Conservation (phyloP, 2,888 invertebrate genomes). For the Morpho helenor region DNA sequence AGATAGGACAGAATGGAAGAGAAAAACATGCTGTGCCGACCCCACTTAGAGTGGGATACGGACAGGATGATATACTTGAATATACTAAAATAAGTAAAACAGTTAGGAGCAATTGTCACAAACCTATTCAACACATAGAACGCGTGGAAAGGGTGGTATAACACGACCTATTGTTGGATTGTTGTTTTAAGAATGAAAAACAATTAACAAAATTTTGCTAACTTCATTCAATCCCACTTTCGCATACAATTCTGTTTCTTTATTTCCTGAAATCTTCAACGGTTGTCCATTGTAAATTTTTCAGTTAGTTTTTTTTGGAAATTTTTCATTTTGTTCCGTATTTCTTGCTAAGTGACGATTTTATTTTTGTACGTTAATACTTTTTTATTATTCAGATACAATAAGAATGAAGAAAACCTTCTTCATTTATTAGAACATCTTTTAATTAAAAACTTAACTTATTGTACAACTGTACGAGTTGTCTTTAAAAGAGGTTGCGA, state of each 20-base stretch:
- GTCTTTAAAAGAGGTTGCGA: no score
- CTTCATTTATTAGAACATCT: no score
- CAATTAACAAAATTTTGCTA: constrained; percentile 5
- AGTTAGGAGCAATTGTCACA: not conserved
- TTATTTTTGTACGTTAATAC: not conserved
- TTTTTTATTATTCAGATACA: no score
- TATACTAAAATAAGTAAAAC: no score
- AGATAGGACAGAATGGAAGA: no score
- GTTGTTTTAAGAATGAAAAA: constrained; percentile 10
- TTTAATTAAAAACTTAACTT: no score
- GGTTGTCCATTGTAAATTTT: constrained; percentile 1
- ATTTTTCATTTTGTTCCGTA: not conserved
- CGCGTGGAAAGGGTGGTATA: not conserved
- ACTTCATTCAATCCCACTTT: constrained; percentile 12
- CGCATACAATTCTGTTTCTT: constrained; percentile 9
- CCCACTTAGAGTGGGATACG: no score
- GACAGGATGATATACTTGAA: no score
- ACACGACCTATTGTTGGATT: constrained; percentile 4
- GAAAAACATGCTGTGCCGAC: no score
- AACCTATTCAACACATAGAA: not conserved
- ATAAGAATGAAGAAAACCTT: no score
- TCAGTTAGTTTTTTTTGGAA: not conserved
- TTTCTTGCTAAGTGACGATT: not conserved
- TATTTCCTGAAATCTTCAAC: not conserved
- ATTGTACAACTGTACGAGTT: no score